Evolutionary conservation across 2,888 invertebrate genomes (phyloP), one percentile per base, ranked within the genome.

Genomic region (Kuschelorhynchus macadamiae): DNA sequence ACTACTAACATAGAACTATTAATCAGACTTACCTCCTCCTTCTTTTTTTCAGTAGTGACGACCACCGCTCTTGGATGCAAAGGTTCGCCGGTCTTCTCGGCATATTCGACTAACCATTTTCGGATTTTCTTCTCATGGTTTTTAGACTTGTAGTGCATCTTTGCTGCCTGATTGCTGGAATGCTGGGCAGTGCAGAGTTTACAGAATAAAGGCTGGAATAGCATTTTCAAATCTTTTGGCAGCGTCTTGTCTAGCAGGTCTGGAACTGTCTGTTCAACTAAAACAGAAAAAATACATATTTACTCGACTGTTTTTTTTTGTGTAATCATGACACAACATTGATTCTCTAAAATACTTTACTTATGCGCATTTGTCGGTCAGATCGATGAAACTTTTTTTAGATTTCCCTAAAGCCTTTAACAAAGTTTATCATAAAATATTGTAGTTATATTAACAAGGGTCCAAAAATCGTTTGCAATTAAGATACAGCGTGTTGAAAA

Each of bases 61-160:
- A 52, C 21, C 12, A 16, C 3, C 11, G 71, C 71, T 61, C 80
- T 74, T 67, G 82, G 81, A 71, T 83, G 84, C 49, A 83, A 69
- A 0, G 85, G 83, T 71, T 84, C 81, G 3, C 84, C 85, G 5
- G 82, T 84, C 72, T 76, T 77, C 64, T 78, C 79, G 0, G 82
- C 74, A 78, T 84, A 81, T 0, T 83, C 83, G 1, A 81, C 77
- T 44, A 88, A 73, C 83, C 85, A 88, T 21, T 81, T 81, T 32
- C 81, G 80, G 0, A 87, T 82, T 72, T 86, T 86, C 55, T 86
- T 87, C 56, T 86, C 85, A 72, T 88, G 88, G 21, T 84, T 82
- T 72, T 86, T 87, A 0, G 87, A 87, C 53, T 84, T 83, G 72
- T 88, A 88, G 72, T 88, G 88, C 68, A 85, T 76, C 62, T 83